Evolutionary conservation across 2,797 vertebrate species (phyloP).

Genomic region (Scolopax bukidnonensis): DNA sequence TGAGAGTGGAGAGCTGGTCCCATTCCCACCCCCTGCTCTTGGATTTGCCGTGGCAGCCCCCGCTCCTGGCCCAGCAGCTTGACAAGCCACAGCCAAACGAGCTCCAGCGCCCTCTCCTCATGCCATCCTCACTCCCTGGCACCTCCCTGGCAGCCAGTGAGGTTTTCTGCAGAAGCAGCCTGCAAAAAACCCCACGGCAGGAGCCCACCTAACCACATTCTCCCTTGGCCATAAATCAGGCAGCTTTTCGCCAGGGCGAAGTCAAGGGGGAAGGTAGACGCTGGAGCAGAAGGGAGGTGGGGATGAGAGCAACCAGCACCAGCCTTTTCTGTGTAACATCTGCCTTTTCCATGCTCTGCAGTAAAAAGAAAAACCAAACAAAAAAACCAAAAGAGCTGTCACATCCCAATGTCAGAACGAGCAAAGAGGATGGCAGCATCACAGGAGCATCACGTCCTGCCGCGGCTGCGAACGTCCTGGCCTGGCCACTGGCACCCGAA

Average conservation of each 20-base stretch:
- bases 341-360: neutral
- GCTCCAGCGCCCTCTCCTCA: neutral
- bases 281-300: neutral
- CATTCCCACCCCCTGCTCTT: neutral
- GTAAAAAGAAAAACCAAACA: no score
- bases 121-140: neutral
- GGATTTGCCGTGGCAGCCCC: rapidly evolving
- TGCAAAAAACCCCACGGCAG: neutral
- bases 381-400: neutral
- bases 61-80: neutral
- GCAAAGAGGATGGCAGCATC: neutral
- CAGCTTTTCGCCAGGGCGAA: neutral
- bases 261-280: neutral
- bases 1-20: neutral
- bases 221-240: neutral
- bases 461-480: rapidly evolving
- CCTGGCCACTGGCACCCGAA: rapidly evolving
- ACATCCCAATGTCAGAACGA: rapidly evolving
- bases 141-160: neutral
- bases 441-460: rapidly evolving
- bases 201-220: neutral
- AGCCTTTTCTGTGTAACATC: neutral
- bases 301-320: neutral
- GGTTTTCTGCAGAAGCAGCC: neutral
- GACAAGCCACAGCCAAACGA: neutral